Evolutionary conservation across 2,797 vertebrate genomes (phyloP), one percentile per base, ranked within the genome.

Genomic region (Hyperoplus lanceolatus): DNA sequence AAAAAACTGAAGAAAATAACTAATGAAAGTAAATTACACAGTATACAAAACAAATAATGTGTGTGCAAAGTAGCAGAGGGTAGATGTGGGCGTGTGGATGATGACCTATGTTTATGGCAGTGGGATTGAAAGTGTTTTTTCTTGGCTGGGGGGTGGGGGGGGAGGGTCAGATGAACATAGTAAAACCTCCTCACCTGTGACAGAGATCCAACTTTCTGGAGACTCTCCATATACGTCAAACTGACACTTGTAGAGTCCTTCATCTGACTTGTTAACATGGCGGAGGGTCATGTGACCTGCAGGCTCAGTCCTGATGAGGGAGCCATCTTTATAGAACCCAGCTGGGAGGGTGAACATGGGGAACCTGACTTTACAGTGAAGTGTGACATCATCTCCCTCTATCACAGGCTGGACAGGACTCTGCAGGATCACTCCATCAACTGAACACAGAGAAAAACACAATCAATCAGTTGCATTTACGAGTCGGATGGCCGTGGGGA

Each of bases 121-220:
- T 29, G 29, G 29, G 29, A 29, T 29, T 29, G 29, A 29, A 29
- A 2, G 2, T 29, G 29, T 29, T 29, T 29, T 29, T 29, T 2
- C 29, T 29, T n/a, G n/a, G n/a, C n/a, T n/a, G 29, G 29, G 29
- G 29, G 29, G 21, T 3, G 29, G 29, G 29, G 29, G 29, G 21
- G 21, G 21, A 21, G n/a, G n/a, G n/a, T 29, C 29, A 3, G 3
- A 3, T 29, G 29, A 2, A 29, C 2, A 29, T 29, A 29, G 29
- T 29, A 29, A 29, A 29, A 29, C 29, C 2, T 8, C 0, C 3
- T 56, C 14, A 74, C 66, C 75, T 64, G 7, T 12, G 0, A 84
- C 10, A 8, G 62, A 46, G 49, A 89, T 57, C 82, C 68, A 82
- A 73, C 73, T 80, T n/a, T 41, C 0, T 8, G 39, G 50, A 41